phyloP scores from a whole-genome alignment of 53 echinoderm and acorn worm species.

The Stichopus horrens region DNA sequence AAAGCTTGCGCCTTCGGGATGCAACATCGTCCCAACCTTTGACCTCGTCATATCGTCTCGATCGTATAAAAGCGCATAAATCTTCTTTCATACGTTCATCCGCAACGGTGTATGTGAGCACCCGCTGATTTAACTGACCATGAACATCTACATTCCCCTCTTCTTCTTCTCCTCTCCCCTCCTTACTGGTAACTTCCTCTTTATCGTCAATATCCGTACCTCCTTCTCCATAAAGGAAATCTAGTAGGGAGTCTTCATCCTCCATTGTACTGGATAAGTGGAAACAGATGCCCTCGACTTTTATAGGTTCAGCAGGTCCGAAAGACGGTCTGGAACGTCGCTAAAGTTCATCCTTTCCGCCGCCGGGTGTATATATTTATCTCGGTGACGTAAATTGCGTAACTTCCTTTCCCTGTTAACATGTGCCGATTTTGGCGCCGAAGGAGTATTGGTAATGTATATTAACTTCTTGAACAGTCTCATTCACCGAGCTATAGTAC shows the following conservation, averaged over 20 bases:
- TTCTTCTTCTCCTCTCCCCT: not conserved
- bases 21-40: not conserved
- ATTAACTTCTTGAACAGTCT: not conserved
- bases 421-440: too few relatives aligned
- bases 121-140: not conserved
- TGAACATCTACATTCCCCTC: not conserved
- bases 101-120: not conserved
- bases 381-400: too few relatives aligned
- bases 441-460: not conserved
- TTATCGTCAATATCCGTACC: not conserved
- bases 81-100: not conserved
- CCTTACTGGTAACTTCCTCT: not conserved
- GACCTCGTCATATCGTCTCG: not conserved
- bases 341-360: too few relatives aligned
- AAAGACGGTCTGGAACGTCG: too few relatives aligned
- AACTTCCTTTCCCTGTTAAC: too few relatives aligned
- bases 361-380: too few relatives aligned
- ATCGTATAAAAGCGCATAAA: not conserved
- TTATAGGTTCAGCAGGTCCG: too few relatives aligned
- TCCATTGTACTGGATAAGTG: too few relatives aligned
- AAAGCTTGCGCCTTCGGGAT: not conserved
- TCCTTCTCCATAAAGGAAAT: not conserved
- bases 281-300: too few relatives aligned
- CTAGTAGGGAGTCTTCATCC: too few relatives aligned
- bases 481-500: not conserved